A percentile compares a stretch with the other conserved stretches of the same genome.
Conservation (phyloP, 2,113 vertebrate species). For the Tragelaphus strepsiceros region DNA sequence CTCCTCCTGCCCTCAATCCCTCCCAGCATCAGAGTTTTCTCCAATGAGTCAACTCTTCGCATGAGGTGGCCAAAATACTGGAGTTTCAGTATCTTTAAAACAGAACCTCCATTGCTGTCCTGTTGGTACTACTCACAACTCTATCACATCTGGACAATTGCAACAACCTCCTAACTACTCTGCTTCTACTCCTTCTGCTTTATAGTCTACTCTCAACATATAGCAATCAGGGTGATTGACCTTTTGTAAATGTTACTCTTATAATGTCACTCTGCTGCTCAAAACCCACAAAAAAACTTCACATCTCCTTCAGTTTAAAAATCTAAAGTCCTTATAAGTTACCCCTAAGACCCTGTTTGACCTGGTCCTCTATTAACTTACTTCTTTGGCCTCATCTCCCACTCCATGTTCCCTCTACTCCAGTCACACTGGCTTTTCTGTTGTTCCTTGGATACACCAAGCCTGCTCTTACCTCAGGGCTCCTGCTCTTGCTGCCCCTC, state of each 20-base stretch:
- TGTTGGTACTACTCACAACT: not conserved
- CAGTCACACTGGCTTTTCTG: not conserved
- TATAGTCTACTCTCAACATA: not conserved
- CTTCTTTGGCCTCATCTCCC: not conserved
- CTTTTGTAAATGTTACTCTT: not conserved
- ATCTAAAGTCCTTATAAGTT: not conserved
- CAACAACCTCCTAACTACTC: not conserved
- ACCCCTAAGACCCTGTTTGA: not conserved
- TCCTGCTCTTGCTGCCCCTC: not conserved
- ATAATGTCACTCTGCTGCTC: not conserved
- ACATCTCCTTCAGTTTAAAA: not conserved
- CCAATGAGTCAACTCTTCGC: no score
- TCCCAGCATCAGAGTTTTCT: no score
- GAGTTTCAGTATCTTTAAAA: constrained; percentile 6
- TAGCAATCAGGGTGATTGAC: not conserved
- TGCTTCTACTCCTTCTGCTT: not conserved
- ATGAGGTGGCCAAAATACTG: no score
- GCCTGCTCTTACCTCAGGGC: not conserved
- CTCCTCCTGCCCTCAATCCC: no score
- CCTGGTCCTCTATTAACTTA: not conserved
- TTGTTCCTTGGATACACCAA: not conserved
- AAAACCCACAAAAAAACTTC: not conserved
- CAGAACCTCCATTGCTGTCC: not conserved
- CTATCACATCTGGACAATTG: not conserved
- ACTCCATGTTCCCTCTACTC: not conserved